phyloP scores from a whole-genome alignment of 2,113 vertebrate genomes.

The Odocoileus virginianus region DNA sequence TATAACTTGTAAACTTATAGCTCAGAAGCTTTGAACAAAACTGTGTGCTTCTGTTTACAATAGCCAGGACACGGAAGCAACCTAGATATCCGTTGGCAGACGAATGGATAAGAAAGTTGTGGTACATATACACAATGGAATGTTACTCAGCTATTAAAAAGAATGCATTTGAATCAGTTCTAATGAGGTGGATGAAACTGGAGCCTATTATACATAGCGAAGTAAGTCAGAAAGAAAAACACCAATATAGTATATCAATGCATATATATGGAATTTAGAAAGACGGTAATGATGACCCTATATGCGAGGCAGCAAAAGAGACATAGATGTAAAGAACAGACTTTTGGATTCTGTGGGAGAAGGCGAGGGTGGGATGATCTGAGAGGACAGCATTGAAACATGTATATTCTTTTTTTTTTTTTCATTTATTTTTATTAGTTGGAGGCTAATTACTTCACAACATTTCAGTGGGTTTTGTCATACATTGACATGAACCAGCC shows the following conservation, averaged over 20 bases:
- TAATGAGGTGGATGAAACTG: not conserved
- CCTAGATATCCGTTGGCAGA: not conserved
- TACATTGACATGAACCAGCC: no score
- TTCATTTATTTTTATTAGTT: no score
- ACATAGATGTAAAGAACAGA: not conserved
- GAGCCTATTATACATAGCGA: not conserved
- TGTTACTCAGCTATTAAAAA: not conserved
- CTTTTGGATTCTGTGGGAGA: not conserved
- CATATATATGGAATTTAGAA: not conserved
- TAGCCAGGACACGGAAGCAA: not conserved
- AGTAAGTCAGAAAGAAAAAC: not conserved
- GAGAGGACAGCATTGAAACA: not conserved
- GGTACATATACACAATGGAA: not conserved
- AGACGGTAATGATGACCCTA: not conserved
- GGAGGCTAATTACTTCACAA: no score
- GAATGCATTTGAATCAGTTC: not conserved
- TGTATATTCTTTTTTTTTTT: not conserved
- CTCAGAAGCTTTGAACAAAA: constrained; percentile 24
- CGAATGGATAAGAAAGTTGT: not conserved
- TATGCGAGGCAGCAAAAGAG: not conserved
- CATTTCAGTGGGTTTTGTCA: no score
- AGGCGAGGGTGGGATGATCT: not conserved
- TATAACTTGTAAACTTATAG: not conserved
- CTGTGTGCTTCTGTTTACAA: not conserved
- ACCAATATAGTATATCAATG: not conserved